Conservation (phyloP, 1,140 invertebrate species). For the Trinorchestia longiramus region DNA sequence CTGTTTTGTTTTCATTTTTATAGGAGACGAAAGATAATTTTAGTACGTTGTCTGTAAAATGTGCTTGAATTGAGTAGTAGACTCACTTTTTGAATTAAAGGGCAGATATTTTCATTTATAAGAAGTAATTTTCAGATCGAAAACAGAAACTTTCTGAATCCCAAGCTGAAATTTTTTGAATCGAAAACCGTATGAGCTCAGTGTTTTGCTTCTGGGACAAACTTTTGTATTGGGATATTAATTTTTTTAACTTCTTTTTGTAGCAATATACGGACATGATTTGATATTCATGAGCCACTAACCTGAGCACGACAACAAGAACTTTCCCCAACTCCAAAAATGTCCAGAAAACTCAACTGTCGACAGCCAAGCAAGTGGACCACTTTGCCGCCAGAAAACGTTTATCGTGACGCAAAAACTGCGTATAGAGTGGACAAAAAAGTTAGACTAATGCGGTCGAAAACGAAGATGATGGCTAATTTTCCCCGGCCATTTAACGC, state of each 20-base stretch:
- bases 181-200: background rate
- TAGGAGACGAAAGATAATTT: no score
- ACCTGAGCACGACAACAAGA: no score
- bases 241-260: background rate
- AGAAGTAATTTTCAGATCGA: background rate
- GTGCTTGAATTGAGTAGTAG: no score
- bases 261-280: no score
- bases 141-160: background rate
- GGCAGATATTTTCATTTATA: no score
- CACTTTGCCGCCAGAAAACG: background rate
- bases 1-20: no score
- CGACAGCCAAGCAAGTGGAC: background rate
- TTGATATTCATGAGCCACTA: no score
- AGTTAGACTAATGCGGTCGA: background rate
- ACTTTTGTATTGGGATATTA: background rate
- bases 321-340: no score
- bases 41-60: no score
- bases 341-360: background rate
- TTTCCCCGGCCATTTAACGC: background rate
- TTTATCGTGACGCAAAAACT: background rate
- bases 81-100: no score
- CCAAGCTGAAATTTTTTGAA: background rate
- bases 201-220: background rate
- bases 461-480: background rate
- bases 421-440: background rate